A percentile compares a stretch with the other conserved stretches of the same genome.
Evolutionary conservation across 2,797 vertebrate species (phyloP).

Genomic region (Dallia pectoralis): DNA sequence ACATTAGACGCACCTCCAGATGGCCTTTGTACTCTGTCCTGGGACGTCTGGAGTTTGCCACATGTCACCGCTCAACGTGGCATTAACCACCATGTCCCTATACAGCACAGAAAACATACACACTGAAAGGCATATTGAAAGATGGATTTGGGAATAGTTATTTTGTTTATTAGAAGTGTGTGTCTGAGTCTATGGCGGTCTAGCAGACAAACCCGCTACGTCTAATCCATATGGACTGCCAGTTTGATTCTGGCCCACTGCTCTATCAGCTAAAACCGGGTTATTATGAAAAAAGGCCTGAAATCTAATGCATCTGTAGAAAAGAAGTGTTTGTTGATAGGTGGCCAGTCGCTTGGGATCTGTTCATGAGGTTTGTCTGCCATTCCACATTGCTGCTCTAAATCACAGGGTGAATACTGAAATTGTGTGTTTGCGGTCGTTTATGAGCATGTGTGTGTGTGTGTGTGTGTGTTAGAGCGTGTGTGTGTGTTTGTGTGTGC

Average conservation of each 20-base stretch:
- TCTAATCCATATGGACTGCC: no score
- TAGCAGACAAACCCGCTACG: no score
- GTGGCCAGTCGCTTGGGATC: no score
- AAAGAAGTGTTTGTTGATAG: no score
- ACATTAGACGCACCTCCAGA: slow-evolving; percentile 76
- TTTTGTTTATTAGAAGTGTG: not conserved
- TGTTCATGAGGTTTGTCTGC: no score
- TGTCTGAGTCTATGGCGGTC: no score
- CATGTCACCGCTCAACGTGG: slow-evolving; percentile 66
- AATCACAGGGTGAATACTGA: no score
- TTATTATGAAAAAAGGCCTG: no score
- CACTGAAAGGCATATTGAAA: not conserved
- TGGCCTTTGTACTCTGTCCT: slow-evolving; percentile 80
- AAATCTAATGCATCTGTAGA: no score
- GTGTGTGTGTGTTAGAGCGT: not conserved
- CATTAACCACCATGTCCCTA: slow-evolving; percentile 8
- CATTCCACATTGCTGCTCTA: no score
- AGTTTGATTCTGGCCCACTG: not conserved
- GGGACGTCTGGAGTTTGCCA: slow-evolving; percentile 69
- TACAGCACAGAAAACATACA: not conserved
- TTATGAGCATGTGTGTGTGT: not conserved
- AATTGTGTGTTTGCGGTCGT: no score
- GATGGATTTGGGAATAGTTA: not conserved
- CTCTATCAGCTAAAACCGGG: not conserved
- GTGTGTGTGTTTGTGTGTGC: not conserved